These are phyloP conservation scores for Typhlomys cinereus DNA, from an alignment of 2,113 vertebrate genomes.

Conservation along the genomic window DNA sequence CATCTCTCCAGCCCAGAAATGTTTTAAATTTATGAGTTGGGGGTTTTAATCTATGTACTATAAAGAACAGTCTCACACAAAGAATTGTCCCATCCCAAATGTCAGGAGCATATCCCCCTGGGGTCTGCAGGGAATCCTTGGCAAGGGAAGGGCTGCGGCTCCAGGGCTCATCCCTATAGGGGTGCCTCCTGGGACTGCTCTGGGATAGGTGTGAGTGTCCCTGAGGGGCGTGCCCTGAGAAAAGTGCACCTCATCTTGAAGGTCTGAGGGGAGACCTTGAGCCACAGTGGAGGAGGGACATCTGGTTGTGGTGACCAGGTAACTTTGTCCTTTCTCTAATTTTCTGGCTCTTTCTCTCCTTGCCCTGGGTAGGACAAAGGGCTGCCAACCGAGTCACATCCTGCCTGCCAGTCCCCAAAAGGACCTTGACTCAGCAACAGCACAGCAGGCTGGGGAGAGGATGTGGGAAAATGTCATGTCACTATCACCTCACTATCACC, in stretches of 20 bases:
- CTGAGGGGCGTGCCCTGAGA: too few species aligned
- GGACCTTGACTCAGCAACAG: constrained; percentile 62
- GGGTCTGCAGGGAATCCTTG: neutral
- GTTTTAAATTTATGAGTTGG: neutral
- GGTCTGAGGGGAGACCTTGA: neutral
- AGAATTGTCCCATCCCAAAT: neutral
- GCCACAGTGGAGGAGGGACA: neutral
- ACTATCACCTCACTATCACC: neutral
- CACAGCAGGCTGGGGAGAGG: neutral
- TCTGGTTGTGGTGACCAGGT: neutral
- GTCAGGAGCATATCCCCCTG: neutral
- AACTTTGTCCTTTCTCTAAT: neutral
- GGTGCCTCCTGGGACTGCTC: neutral
- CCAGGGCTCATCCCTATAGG: too few species aligned
- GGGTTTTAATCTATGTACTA: neutral
- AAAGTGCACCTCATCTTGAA: too few species aligned
- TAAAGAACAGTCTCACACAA: neutral
- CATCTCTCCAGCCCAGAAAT: neutral
- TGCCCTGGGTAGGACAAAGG: fast-evolving
- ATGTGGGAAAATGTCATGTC: constrained; percentile 51
- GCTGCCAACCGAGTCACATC: neutral
- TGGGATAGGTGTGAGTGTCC: too few species aligned
- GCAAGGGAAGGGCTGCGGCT: neutral
- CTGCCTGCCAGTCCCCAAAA: neutral
- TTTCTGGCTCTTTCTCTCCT: neutral